A percentile compares a stretch with the other conserved stretches of the same genome.
Evolutionary conservation across 2,797 vertebrate species (phyloP).

Genomic region (Gephyroberyx darwinii): DNA sequence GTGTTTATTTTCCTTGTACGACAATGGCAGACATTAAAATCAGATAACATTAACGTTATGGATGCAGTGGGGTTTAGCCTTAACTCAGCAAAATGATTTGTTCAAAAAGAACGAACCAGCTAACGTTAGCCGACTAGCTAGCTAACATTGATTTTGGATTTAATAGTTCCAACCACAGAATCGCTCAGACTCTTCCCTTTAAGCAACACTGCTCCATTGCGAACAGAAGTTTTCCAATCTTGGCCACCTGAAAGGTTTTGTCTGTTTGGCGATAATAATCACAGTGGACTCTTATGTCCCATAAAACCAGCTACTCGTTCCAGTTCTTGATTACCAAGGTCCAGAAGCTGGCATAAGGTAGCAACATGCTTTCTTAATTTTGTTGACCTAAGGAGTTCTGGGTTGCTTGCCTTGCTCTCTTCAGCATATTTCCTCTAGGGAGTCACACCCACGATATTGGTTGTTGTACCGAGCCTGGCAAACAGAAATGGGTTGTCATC

Average conservation of each 20-base stretch:
- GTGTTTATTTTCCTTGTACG: no score
- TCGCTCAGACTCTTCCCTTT: background rate
- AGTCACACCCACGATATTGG: slow-evolving; percentile 34
- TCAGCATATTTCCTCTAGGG: slow-evolving; percentile 32
- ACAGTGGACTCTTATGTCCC: slow-evolving; percentile 44
- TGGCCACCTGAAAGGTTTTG: slow-evolving; percentile 46
- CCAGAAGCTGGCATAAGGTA: slow-evolving; percentile 34
- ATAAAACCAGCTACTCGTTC: slow-evolving; percentile 50
- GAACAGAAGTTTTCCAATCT: slow-evolving; percentile 23
- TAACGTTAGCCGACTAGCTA: no score
- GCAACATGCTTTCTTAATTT: slow-evolving; percentile 32
- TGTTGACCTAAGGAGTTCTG: slow-evolving; percentile 17
- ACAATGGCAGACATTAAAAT: no score
- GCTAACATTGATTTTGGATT: no score
- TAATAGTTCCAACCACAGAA: no score
- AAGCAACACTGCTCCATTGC: slow-evolving; percentile 7
- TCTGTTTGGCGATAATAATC: slow-evolving; percentile 32
- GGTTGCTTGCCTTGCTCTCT: slow-evolving; percentile 28
- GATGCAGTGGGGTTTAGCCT: no score
- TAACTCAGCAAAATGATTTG: no score
- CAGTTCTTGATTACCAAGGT: slow-evolving; percentile 33
- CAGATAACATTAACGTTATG: no score
- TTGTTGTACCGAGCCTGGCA: slow-evolving; percentile 4
- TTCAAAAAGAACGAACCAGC: no score
- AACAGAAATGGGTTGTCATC: slow-evolving; percentile 26